phyloP scores from a whole-genome alignment of 1,140 invertebrate genomes.

The Tribolium madens region DNA sequence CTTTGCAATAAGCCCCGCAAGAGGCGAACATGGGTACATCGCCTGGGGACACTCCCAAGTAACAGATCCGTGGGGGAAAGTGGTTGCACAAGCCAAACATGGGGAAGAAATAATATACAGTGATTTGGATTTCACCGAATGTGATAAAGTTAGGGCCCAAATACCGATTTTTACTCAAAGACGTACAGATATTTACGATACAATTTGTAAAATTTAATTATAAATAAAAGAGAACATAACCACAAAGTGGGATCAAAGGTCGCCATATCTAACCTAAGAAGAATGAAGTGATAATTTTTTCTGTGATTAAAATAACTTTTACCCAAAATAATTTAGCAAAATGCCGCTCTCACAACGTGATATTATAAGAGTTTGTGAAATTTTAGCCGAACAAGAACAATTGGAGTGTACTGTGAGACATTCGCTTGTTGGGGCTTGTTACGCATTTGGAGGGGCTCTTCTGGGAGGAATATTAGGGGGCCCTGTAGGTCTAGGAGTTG shows the following conservation, averaged over 20 bases:
- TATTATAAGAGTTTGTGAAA: slow-evolving; percentile 23
- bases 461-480: slow-evolving; percentile 31
- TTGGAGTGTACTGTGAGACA: slow-evolving; percentile 28
- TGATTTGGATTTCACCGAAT: slow-evolving; percentile 82
- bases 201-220: slow-evolving; percentile 57
- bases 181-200: slow-evolving; percentile 85
- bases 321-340: no score
- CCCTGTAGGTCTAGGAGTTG: slow-evolving; percentile 28
- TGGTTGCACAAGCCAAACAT: slow-evolving; percentile 77
- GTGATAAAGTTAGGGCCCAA: slow-evolving; percentile 82
- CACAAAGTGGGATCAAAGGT: neutral
- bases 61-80: slow-evolving; percentile 89
- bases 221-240: neutral
- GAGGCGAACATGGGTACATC: slow-evolving; percentile 82
- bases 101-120: slow-evolving; percentile 79
- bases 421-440: slow-evolving; percentile 17
- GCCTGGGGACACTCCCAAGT: slow-evolving; percentile 91
- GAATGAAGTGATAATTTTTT: neutral
- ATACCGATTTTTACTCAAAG: slow-evolving; percentile 84
- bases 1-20: slow-evolving; percentile 81
- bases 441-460: slow-evolving; percentile 22
- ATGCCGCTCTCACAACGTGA: slow-evolving; percentile 3
- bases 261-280: neutral
- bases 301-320: neutral
- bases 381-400: slow-evolving; percentile 38